Evolutionary conservation across 2,797 vertebrate genomes (phyloP), one percentile per base, ranked within the genome.

Genomic region (Paramormyrops hopkinsi): DNA sequence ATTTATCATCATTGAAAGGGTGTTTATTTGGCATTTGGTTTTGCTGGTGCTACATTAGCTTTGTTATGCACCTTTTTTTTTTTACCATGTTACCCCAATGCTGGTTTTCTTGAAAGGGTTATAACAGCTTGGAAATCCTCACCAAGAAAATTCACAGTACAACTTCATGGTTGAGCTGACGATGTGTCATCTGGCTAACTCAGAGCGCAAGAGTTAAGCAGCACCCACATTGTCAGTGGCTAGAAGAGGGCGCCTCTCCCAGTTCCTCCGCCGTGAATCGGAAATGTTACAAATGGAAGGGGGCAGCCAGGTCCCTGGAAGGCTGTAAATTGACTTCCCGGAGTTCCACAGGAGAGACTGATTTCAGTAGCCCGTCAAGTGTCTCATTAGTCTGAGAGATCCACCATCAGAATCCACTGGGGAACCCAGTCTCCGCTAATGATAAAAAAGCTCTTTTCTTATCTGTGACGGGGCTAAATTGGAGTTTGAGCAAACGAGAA

Each of bases 371-470:
- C 22, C 73, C n/a, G 86, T 83, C 86, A 90, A 88, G 37, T 88
- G 86, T 83, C 89, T 88, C 86, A 62, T 90, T 90, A 88, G 84
- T 50, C 51, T 88, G 86, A 88, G 86, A 41, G 56, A 88, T 44
- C 89, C 62, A n/a, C 73, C 44, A 25, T 54, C 69, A 56, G 50
- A 17, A 46, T 89, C 12, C 48, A 44, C 86, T 14, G 4, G 22
- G 85, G 54, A 53, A 46, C 9, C 19, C 3, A 8, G 89, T 14
- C 69, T 59, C 37, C 2, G 29, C 41, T 83, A 65, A 90, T 88
- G 51, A 79, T 88, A 65, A 86, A 73, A 44, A 46, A 22, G 17
- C 48, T 54, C 14, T 86, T 87, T 85, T 86, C 51, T 53, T 87
- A 56, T 53, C 48, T 56, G 41, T 53, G 17, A 37, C 7, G 53